A percentile compares a stretch with the other conserved stretches of the same genome.
These are phyloP conservation scores for Spatulosminthurus flaviceps DNA, from an alignment of 2,888 invertebrate genomes.

Conservation along the genomic window DNA sequence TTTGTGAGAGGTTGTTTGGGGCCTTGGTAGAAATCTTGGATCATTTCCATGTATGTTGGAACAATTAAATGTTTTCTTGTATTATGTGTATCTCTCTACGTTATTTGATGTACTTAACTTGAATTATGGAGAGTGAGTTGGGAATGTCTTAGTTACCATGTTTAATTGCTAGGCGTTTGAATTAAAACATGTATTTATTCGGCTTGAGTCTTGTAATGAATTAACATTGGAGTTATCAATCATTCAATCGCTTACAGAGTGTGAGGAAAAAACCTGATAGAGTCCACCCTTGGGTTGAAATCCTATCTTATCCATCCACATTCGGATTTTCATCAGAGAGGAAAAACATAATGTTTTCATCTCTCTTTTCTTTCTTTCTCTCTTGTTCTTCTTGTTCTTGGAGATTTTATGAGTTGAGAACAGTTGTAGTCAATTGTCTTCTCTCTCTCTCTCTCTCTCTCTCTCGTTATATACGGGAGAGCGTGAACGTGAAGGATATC, in stretches of 20 bases:
- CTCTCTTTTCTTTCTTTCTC: no score
- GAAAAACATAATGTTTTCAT: slow-evolving; percentile 6
- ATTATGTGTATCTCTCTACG: no score
- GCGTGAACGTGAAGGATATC: no score
- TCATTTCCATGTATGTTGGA: background rate
- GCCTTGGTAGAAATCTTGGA: no score
- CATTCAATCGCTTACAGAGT: background rate
- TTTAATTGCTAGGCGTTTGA: background rate
- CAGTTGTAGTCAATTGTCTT: background rate
- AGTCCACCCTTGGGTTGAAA: slow-evolving; percentile 2
- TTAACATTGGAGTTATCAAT: background rate
- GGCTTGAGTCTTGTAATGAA: slow-evolving; percentile 1
- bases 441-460: no score
- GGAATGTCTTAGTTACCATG: background rate
- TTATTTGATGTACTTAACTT: background rate
- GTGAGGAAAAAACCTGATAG: background rate
- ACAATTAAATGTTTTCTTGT: slow-evolving; percentile 18
- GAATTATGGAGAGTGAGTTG: background rate
- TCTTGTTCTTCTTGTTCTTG: background rate
- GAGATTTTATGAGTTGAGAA: background rate
- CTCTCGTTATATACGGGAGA: no score
- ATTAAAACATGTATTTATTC: slow-evolving; percentile 13
- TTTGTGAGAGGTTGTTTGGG: no score
- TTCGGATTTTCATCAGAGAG: background rate
- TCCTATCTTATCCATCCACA: background rate